phyloP scores from a whole-genome alignment of 2,888 invertebrate species.

The Lepidochrysops patricia region DNA sequence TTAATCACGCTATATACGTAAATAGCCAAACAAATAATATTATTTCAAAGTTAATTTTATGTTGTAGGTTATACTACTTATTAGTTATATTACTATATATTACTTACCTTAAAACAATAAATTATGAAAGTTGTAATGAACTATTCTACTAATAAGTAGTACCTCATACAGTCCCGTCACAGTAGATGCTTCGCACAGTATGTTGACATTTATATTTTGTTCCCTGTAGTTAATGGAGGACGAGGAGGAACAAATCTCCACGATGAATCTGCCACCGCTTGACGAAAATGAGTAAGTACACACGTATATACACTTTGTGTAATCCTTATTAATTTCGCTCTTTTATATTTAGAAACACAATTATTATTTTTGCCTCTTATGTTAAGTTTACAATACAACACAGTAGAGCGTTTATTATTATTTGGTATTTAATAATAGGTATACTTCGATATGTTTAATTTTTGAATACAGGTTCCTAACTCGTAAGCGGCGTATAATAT shows the following conservation, averaged over 20 bases:
- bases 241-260: constrained; percentile 50
- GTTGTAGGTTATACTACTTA: not conserved
- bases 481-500: too few relatives aligned
- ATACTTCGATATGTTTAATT: not conserved
- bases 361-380: not conserved
- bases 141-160: constrained; percentile 5
- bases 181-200: constrained; percentile 67
- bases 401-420: not conserved
- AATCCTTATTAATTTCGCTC: not conserved
- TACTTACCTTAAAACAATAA: too few relatives aligned
- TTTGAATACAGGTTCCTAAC: too few relatives aligned
- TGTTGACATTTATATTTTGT: constrained; percentile 55
- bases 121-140: not conserved
- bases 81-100: not conserved
- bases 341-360: not conserved
- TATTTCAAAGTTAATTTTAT: not conserved
- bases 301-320: constrained; percentile 18
- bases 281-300: constrained; percentile 57
- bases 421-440: not conserved
- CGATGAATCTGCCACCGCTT: constrained; percentile 54
- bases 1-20: constrained; percentile 35
- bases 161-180: constrained; percentile 29
- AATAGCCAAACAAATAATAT: not conserved
- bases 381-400: not conserved
- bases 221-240: constrained; percentile 54